Conservation (phyloP, 2,113 vertebrate species). For the Cichladusa arquata region DNA sequence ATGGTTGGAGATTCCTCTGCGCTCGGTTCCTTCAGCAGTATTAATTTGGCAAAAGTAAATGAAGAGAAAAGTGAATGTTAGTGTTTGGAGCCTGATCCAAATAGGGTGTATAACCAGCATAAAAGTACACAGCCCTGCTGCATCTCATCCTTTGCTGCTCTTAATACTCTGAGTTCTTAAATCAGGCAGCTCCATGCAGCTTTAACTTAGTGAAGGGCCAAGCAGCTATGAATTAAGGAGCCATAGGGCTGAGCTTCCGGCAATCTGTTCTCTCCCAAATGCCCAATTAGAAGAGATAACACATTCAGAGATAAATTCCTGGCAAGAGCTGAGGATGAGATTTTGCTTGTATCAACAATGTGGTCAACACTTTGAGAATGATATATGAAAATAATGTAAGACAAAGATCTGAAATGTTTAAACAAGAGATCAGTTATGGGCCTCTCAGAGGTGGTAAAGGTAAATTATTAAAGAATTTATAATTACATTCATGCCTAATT, state of each 20-base stretch:
- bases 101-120: background rate
- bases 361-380: slow-evolving; percentile 35
- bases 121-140: background rate
- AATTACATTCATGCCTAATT: slow-evolving; percentile 57
- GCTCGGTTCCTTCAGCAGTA: background rate
- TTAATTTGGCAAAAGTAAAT: slow-evolving; percentile 31
- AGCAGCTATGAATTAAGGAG: slow-evolving; percentile 62
- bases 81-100: slow-evolving; percentile 7
- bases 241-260: slow-evolving; percentile 52
- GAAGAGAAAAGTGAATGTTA: background rate
- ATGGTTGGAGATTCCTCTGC: slow-evolving; percentile 11
- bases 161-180: slow-evolving; percentile 51
- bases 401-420: slow-evolving; percentile 57
- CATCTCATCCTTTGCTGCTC: background rate
- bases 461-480: slow-evolving; percentile 64
- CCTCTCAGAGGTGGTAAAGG: slow-evolving; percentile 57
- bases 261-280: slow-evolving; percentile 66
- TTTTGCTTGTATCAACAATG: slow-evolving; percentile 63
- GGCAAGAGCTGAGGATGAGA: slow-evolving; percentile 35
- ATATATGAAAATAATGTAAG: slow-evolving; percentile 49
- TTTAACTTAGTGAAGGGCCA: slow-evolving; percentile 67
- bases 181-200: slow-evolving; percentile 51
- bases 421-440: slow-evolving; percentile 46
- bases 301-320: slow-evolving; percentile 50
- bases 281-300: slow-evolving; percentile 66